phyloP scores from a whole-genome alignment of 1,140 invertebrate species.

The Neelides sp. region DNA sequence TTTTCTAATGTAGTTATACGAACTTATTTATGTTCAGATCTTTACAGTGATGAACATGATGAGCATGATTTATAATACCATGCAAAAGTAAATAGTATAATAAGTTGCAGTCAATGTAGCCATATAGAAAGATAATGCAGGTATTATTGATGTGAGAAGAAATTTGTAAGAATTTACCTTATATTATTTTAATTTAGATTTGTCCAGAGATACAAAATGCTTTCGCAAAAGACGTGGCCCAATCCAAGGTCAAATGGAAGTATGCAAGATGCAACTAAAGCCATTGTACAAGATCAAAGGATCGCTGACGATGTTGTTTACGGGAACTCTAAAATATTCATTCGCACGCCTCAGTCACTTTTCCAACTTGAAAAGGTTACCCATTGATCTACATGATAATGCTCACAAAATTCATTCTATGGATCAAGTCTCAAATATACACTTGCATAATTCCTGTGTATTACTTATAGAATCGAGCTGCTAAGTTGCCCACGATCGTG shows the following conservation, averaged over 20 bases:
- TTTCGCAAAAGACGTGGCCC: conserved; percentile 86
- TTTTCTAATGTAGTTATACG: conserved; percentile 1
- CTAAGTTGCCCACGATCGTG: conserved; percentile 59
- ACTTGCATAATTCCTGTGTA: neutral
- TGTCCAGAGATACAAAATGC: conserved; percentile 77
- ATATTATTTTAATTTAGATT: too few relatives aligned
- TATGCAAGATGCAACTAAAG: conserved; percentile 61
- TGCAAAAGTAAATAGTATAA: too few relatives aligned
- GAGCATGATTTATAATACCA: too few relatives aligned
- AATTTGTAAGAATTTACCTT: too few relatives aligned
- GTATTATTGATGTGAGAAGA: too few relatives aligned
- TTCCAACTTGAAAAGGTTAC: conserved; percentile 67
- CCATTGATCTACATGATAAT: neutral
- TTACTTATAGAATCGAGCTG: conserved; percentile 18
- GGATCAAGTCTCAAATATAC: neutral
- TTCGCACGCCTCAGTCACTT: conserved; percentile 74
- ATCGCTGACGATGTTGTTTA: conserved; percentile 77
- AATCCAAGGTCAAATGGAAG: conserved; percentile 41
- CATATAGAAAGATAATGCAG: neutral
- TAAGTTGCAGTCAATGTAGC: neutral
- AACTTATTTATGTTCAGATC: neutral
- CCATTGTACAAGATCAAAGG: conserved; percentile 65
- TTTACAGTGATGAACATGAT: too few relatives aligned
- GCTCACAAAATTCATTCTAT: neutral
- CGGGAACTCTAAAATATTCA: conserved; percentile 89